These are phyloP conservation scores for Schizopygopsis malacanthus DNA, from an alignment of 2,797 vertebrate genomes.

Conservation along the genomic window DNA sequence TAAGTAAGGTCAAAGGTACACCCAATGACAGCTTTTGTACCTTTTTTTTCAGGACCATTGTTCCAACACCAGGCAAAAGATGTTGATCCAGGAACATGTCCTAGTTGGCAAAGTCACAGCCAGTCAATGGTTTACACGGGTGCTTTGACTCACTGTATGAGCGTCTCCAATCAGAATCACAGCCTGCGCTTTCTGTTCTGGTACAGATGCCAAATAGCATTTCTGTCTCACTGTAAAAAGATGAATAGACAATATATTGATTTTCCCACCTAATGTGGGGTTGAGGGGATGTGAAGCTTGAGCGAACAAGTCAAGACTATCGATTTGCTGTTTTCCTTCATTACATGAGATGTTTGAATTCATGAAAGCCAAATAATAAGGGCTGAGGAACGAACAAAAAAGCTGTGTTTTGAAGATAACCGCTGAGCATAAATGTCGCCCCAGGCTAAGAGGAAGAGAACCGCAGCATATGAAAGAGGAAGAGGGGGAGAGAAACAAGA, in stretches of 20 bases:
- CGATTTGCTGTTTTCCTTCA: conserved; percentile 42
- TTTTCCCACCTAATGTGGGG: conserved; percentile 35
- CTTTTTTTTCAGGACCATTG: not conserved
- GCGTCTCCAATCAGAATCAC: conserved; percentile 27
- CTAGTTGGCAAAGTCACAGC: conserved; percentile 31
- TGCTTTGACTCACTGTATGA: conserved; percentile 60
- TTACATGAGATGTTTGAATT: conserved; percentile 53
- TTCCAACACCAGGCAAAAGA: not conserved
- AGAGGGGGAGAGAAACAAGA: conserved; percentile 24
- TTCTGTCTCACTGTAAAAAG: conserved; percentile 19
- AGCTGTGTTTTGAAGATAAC: conserved; percentile 49
- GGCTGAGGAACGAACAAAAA: conserved; percentile 21
- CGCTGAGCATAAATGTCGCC: conserved; percentile 34
- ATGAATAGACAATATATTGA: conserved; percentile 36
- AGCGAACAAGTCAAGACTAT: conserved; percentile 45
- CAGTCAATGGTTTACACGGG: conserved; percentile 60
- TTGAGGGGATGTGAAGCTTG: conserved; percentile 13
- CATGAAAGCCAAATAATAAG: conserved; percentile 31
- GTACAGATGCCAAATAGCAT: conserved; percentile 37
- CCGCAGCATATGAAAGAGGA: conserved; percentile 10
- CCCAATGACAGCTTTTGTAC: not conserved
- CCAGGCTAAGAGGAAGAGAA: conserved; percentile 50
- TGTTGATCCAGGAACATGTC: conserved; percentile 20
- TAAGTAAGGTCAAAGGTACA: not conserved
- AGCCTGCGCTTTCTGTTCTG: conserved; percentile 19